Conservation (phyloP, 2,797 vertebrate species). For the Poeciliopsis infans region DNA sequence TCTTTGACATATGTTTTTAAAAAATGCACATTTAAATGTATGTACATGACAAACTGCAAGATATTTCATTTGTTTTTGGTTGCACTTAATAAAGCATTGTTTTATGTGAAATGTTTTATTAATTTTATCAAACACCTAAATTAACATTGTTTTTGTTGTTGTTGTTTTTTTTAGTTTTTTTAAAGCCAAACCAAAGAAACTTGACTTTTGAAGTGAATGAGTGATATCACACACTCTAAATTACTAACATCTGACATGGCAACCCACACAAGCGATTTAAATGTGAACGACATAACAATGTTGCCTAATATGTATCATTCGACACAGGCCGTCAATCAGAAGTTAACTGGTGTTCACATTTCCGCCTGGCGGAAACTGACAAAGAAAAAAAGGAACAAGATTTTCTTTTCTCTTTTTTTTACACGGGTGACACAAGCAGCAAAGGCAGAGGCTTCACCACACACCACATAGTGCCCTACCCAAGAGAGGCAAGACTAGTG, state of each 20-base stretch:
- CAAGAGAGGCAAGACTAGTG: constrained; percentile 25
- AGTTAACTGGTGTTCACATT: constrained; percentile 58
- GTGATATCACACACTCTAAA: neutral
- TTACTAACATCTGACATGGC: neutral
- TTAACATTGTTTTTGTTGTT: neutral
- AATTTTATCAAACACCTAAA: neutral
- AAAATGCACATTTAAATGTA: neutral
- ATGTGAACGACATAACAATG: constrained; percentile 6
- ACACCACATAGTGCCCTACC: constrained; percentile 55
- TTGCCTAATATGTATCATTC: constrained; percentile 22
- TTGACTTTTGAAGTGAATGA: neutral
- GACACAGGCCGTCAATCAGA: constrained; percentile 57
- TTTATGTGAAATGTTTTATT: neutral
- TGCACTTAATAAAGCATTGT: neutral
- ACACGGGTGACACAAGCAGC: constrained; percentile 54
- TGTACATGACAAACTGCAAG: neutral
- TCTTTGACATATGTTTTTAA: neutral
- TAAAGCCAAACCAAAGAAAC: neutral
- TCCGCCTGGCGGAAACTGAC: constrained; percentile 79
- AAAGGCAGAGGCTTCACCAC: constrained; percentile 27
- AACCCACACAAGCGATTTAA: neutral
- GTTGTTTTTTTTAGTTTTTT: too few relatives aligned
- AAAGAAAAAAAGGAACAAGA: constrained; percentile 78
- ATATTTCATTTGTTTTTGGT: neutral
- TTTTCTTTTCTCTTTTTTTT: constrained; percentile 13